Conservation (phyloP, 53 echinoderm and acorn worm genomes). For the Hippasteria phrygiana region DNA sequence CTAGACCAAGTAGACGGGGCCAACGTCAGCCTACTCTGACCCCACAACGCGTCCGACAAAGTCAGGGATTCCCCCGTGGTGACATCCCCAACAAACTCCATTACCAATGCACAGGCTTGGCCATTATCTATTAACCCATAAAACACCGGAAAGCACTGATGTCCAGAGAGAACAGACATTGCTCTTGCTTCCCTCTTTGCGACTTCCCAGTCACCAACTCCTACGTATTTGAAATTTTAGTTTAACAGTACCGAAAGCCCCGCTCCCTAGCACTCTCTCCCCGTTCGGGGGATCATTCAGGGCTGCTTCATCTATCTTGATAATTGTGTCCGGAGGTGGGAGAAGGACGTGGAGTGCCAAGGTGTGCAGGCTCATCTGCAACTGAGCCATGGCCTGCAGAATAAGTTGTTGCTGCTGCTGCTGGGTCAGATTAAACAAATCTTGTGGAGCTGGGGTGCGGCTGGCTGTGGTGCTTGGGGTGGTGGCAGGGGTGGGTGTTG, state of each 20-base stretch:
- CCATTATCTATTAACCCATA: not conserved
- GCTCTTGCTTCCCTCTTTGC: not conserved
- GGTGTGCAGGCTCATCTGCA: no score
- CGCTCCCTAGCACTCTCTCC: not conserved
- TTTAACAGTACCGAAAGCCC: constrained; percentile 10
- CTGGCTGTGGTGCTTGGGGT: no score
- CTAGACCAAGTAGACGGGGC: not conserved
- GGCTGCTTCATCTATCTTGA: not conserved
- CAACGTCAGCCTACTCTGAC: not conserved
- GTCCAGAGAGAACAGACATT: not conserved
- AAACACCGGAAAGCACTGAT: constrained; percentile 2
- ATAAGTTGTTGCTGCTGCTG: no score
- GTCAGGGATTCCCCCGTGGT: not conserved
- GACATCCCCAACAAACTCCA: constrained; percentile 26
- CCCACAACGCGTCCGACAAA: constrained; percentile 12
- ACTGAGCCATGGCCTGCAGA: no score
- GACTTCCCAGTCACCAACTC: not conserved
- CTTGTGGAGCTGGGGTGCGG: no score
- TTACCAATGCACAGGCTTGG: not conserved
- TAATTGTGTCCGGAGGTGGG: no score
- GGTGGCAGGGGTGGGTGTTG: no score
- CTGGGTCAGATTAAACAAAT: no score
- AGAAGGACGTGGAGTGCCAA: no score
- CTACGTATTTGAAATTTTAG: not conserved
- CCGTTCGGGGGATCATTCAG: not conserved